phyloP scores from a whole-genome alignment of 2,113 vertebrate species.

The Paralichthys olivaceus region DNA sequence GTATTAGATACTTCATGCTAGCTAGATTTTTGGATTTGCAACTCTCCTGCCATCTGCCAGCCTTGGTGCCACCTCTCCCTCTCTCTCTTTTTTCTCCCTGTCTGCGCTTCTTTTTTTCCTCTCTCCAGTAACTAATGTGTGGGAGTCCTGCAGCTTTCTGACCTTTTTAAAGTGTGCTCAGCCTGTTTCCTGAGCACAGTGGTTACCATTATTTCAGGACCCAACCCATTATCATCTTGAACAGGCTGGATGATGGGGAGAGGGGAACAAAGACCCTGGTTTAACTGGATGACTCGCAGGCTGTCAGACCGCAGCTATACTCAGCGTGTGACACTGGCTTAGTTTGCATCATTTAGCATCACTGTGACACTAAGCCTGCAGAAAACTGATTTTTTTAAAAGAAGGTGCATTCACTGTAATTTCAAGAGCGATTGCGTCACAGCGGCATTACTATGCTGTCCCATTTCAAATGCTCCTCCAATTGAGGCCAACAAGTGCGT shows the following conservation, averaged over 20 bases:
- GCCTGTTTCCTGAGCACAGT: slow-evolving; percentile 31
- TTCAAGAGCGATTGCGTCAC: no score
- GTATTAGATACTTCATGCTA: neutral
- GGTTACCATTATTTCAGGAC: slow-evolving; percentile 37
- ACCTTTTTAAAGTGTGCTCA: slow-evolving; percentile 63
- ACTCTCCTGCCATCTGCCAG: slow-evolving; percentile 10
- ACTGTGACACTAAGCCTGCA: neutral
- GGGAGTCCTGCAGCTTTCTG: slow-evolving; percentile 54
- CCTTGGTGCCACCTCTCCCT: neutral
- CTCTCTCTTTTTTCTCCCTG: neutral
- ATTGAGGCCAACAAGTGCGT: no score
- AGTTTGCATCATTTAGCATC: slow-evolving; percentile 30
- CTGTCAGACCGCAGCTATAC: slow-evolving; percentile 13
- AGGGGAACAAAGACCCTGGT: slow-evolving; percentile 37
- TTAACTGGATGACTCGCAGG: slow-evolving; percentile 43
- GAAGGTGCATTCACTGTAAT: neutral
- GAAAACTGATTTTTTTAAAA: neutral
- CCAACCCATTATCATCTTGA: slow-evolving; percentile 42
- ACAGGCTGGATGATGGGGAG: slow-evolving; percentile 32
- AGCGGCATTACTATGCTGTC: no score
- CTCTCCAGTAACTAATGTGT: slow-evolving; percentile 29
- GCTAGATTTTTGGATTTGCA: slow-evolving; percentile 10
- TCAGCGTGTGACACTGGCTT: slow-evolving; percentile 16
- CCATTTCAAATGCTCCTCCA: no score
- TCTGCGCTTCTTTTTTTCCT: neutral